phyloP scores from a whole-genome alignment of 2,113 vertebrate species.

The Taxidea taxus region DNA sequence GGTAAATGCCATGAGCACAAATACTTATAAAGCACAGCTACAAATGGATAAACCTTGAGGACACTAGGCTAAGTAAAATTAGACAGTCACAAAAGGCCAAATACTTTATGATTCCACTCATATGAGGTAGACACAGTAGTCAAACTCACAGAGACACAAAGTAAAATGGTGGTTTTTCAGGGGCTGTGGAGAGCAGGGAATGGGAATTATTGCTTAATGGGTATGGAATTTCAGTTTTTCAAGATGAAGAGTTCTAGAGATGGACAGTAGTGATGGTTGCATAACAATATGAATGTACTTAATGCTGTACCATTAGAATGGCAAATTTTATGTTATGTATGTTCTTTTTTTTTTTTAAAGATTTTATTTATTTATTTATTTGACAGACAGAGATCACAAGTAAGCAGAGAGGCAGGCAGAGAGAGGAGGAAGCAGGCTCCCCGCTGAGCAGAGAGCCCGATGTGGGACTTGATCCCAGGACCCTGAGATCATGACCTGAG shows the following conservation, averaged over 20 bases:
- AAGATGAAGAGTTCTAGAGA: not conserved
- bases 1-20: not conserved
- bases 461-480: too few species aligned
- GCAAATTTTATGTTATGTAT: not conserved
- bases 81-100: not conserved
- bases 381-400: too few species aligned
- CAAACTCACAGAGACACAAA: not conserved
- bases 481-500: too few species aligned
- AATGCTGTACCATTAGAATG: not conserved
- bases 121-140: not conserved
- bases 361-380: too few species aligned
- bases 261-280: not conserved
- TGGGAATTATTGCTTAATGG: not conserved
- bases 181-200: not conserved
- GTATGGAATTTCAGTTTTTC: not conserved
- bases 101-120: not conserved
- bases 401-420: too few species aligned
- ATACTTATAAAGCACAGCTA: not conserved
- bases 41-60: not conserved
- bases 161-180: not conserved
- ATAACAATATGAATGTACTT: not conserved
- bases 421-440: too few species aligned
- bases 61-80: not conserved
- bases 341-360: too few species aligned
- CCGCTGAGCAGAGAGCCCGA: too few species aligned